Evolutionary conservation across 2,797 vertebrate species (phyloP), one percentile per base, ranked within the genome.

Genomic region (Eleutherodactylus coqui): DNA sequence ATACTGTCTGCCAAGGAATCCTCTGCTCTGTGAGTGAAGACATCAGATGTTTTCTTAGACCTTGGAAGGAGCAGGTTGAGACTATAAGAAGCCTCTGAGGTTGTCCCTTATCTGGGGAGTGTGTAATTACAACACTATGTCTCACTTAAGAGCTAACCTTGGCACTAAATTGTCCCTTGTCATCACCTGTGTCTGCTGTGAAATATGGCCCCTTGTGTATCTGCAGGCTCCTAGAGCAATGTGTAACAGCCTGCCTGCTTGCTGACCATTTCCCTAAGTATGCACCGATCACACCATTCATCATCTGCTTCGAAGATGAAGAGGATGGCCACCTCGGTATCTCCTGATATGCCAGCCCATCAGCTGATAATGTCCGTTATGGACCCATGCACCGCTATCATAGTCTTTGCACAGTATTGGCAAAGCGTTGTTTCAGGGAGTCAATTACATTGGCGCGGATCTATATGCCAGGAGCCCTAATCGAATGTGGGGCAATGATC

Each of bases 111-210:
- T 93, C 91, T 92, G 78, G 92, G 91, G 91, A 95, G 95, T 94
- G 91, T 96, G 94, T 97, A 96, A 98, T 96, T 93, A 93, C 94
- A 95, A 95, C 95, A 96, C 95, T 94, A 94, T 96, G 94, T 96
- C 95, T 92, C 36, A 92, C 89, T 91, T 94, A 94, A 93, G 90
- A 94, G 94, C 95, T 93, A 96, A 96, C 96, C 96, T 94, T 94
- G 95, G 94, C 93, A 94, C 95, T 96, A 97, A 98, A 97, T 96
- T 96, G 95, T 94, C 67, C 95, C 92, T 89, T 97, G 96, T 98
- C 96, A 96, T 96, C 95, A 78, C 96, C 92, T 92, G 91, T 89
- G 94, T 91, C 93, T 94, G 92, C 92, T 94, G 90, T 96, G 94
- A 97, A 96, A 96, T 95, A 96, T 93, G 90, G 92, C 36, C 51